Evolutionary conservation across 2,797 vertebrate species (phyloP).

Genomic region (Dermochelys coriacea): DNA sequence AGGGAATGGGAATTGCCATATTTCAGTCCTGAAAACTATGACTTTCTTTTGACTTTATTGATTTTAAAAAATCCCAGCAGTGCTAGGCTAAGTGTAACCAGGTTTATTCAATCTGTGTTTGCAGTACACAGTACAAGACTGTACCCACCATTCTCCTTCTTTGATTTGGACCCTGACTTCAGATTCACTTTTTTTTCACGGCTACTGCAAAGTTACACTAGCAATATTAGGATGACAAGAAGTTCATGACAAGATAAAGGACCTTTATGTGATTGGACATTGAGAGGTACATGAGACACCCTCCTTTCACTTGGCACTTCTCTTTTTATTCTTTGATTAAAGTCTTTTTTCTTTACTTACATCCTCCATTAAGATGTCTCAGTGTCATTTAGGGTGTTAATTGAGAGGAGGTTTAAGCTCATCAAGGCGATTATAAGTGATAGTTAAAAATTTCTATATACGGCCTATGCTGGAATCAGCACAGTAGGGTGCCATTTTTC

Average conservation of each 20-base stretch:
- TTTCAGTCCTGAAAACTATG: constrained; percentile 10
- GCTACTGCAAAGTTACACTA: neutral
- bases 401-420: constrained; percentile 95
- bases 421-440: constrained; percentile 97
- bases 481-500: constrained; percentile 90
- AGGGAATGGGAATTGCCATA: neutral
- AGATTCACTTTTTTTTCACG: neutral
- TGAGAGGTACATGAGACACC: constrained; percentile 57
- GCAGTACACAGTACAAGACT: fast-evolving
- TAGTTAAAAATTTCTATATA: constrained; percentile 94
- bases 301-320: constrained; percentile 57
- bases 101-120: constrained; percentile 29
- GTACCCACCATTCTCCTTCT: neutral
- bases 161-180: neutral
- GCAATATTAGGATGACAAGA: constrained; percentile 41
- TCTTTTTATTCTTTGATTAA: constrained; percentile 84
- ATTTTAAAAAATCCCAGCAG: neutral
- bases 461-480: constrained; percentile 90
- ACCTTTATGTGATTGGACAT: constrained; percentile 42
- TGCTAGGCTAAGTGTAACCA: neutral
- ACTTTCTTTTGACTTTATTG: neutral
- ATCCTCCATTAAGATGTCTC: constrained; percentile 92
- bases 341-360: constrained; percentile 87
- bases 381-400: constrained; percentile 94
- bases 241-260: constrained; percentile 53